These are phyloP conservation scores for Enteromius argenteus DNA, from an alignment of 2,797 vertebrate species.

Conservation along the genomic window DNA sequence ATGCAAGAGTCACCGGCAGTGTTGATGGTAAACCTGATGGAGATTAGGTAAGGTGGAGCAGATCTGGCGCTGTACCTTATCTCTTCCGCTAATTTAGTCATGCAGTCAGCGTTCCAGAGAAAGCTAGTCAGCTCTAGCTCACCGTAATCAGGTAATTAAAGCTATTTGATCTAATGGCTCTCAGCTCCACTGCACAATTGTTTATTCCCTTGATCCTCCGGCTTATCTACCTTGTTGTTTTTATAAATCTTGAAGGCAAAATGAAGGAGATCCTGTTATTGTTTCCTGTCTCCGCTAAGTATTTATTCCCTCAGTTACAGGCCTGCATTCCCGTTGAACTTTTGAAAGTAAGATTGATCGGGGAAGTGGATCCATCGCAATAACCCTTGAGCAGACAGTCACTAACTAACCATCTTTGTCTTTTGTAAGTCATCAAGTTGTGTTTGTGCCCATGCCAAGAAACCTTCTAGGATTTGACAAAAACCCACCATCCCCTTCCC, in stretches of 20 bases:
- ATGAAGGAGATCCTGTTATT: conserved; percentile 37
- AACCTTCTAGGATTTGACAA: conserved; percentile 60
- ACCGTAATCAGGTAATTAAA: conserved; percentile 69
- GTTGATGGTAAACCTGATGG: conserved; percentile 61
- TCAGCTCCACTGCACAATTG: conserved; percentile 66
- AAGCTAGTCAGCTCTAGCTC: conserved; percentile 63
- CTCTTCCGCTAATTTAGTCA: conserved; percentile 70
- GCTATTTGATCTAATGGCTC: conserved; percentile 70
- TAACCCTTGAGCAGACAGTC: conserved; percentile 44
- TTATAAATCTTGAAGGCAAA: conserved; percentile 46
- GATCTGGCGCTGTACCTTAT: conserved; percentile 66
- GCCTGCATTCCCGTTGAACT: conserved; percentile 24
- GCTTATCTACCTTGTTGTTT: conserved; percentile 51
- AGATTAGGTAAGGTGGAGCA: conserved; percentile 67
- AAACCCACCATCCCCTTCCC: conserved; percentile 49
- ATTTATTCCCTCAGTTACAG: conserved; percentile 20
- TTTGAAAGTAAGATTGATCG: conserved; percentile 50
- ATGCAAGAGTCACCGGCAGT: conserved; percentile 46
- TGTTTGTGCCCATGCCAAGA: conserved; percentile 55
- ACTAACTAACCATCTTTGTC: conserved; percentile 53
- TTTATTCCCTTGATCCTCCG: conserved; percentile 62
- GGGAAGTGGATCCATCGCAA: conserved; percentile 40
- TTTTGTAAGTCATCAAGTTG: conserved; percentile 62
- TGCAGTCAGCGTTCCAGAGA: conserved; percentile 67
- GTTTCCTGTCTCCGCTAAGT: conserved; percentile 30